Conservation (phyloP, 2,113 vertebrate species). For the Helogale parvula region DNA sequence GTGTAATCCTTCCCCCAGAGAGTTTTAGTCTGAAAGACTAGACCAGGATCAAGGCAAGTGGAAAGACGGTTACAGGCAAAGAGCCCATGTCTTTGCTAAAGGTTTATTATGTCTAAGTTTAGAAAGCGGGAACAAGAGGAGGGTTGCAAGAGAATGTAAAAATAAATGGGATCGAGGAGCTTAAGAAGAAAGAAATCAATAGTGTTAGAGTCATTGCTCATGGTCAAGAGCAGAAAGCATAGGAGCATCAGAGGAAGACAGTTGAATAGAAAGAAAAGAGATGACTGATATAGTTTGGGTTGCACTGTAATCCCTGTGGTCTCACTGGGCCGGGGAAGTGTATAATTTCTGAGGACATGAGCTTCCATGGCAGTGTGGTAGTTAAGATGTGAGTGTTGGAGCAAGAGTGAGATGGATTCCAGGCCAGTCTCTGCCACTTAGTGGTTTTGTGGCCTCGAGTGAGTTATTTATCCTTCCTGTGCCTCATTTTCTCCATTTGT, state of each 20-base stretch:
- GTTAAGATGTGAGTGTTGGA: background rate
- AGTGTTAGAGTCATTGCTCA: background rate
- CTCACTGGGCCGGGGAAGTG: background rate
- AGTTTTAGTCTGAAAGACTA: slow-evolving; percentile 26
- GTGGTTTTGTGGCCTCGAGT: background rate
- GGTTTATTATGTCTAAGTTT: slow-evolving; percentile 37
- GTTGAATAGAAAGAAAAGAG: background rate
- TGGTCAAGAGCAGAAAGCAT: background rate
- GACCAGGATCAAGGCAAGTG: background rate
- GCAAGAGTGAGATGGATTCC: background rate
- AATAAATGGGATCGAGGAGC: background rate
- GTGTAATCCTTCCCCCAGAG: background rate
- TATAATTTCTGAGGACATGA: background rate
- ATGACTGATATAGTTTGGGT: background rate
- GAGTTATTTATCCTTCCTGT: background rate
- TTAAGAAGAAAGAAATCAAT: background rate
- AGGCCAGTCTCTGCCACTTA: background rate
- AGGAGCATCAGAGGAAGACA: background rate
- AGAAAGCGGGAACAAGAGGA: slow-evolving; percentile 38
- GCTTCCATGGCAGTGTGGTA: too few species aligned
- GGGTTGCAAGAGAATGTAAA: background rate
- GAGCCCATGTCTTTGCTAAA: slow-evolving; percentile 16
- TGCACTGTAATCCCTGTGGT: background rate
- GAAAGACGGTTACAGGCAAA: background rate
- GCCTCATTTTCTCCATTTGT: background rate